A percentile compares a stretch with the other conserved stretches of the same genome.
Conservation (phyloP, 2,797 vertebrate genomes). For the Gouania willdenowi region DNA sequence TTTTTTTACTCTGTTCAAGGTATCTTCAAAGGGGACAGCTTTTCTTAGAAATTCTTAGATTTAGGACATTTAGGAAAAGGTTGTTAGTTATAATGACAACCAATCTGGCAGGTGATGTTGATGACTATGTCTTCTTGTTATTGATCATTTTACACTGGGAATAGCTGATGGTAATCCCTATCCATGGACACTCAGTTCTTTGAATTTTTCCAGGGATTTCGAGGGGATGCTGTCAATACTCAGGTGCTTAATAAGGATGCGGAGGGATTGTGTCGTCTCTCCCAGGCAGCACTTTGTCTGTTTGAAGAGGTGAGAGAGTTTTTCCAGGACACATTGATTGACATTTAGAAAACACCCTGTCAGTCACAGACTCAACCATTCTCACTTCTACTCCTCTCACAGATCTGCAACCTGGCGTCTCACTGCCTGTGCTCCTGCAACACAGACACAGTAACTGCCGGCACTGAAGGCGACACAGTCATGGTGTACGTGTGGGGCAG, state of each 20-base stretch:
- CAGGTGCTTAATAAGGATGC: slow-evolving; percentile 78
- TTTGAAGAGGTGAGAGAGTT: slow-evolving; percentile 76
- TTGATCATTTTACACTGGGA: too few relatives aligned
- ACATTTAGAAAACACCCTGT: not conserved
- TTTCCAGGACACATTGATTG: not conserved
- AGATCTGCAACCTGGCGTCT: slow-evolving; percentile 81
- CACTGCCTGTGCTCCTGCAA: slow-evolving; percentile 80
- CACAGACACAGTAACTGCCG: slow-evolving; percentile 55
- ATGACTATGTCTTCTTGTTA: too few relatives aligned
- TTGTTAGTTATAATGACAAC: too few relatives aligned
- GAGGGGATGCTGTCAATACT: slow-evolving; percentile 70
- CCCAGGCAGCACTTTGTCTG: slow-evolving; percentile 77
- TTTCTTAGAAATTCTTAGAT: too few relatives aligned
- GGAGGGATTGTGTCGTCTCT: slow-evolving; percentile 77
- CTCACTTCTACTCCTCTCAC: slow-evolving; percentile 8
- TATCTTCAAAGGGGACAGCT: too few relatives aligned
- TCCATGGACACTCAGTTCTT: too few relatives aligned
- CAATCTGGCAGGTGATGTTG: too few relatives aligned
- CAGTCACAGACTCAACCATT: slow-evolving; percentile 1
- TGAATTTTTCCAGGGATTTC: slow-evolving; percentile 62
- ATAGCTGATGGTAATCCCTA: too few relatives aligned
- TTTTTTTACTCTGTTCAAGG: too few relatives aligned
- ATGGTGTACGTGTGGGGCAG: slow-evolving; percentile 84
- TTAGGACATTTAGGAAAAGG: too few relatives aligned
- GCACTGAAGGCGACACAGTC: slow-evolving; percentile 66